A percentile compares a stretch with the other conserved stretches of the same genome.
Conservation (phyloP, 2,888 invertebrate species). For the Apodemia mormo region DNA sequence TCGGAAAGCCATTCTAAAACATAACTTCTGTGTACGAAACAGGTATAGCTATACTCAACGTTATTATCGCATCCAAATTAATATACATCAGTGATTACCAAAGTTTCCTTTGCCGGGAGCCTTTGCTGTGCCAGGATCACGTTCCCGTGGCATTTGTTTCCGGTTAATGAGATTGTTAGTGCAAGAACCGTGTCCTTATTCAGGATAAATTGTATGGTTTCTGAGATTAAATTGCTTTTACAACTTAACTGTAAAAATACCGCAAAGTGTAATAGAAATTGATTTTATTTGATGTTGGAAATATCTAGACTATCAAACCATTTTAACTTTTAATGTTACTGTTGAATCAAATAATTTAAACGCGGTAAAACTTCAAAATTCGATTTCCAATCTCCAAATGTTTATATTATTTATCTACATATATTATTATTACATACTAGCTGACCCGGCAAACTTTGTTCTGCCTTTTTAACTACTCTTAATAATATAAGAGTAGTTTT, state of each 20-base stretch:
- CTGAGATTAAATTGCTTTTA: slow-evolving; percentile 10
- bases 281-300: too few relatives aligned
- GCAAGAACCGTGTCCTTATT: slow-evolving; percentile 11
- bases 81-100: slow-evolving; percentile 14
- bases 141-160: slow-evolving; percentile 24
- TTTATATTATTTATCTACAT: too few relatives aligned
- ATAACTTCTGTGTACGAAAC: not conserved
- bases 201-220: slow-evolving; percentile 15
- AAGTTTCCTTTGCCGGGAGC: slow-evolving; percentile 21
- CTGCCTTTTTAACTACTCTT: too few relatives aligned
- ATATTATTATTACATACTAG: too few relatives aligned
- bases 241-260: slow-evolving; percentile 8
- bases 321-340: too few relatives aligned
- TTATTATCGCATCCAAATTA: slow-evolving; percentile 26
- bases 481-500: too few relatives aligned
- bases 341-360: too few relatives aligned
- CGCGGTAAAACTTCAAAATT: too few relatives aligned
- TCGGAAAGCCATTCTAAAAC: slow-evolving; percentile 1
- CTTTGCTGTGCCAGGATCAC: slow-evolving; percentile 23
- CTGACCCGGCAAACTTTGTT: too few relatives aligned
- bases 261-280: not conserved
- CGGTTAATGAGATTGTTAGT: slow-evolving; percentile 36
- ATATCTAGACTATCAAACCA: too few relatives aligned
- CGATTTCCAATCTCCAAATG: too few relatives aligned
- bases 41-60: not conserved